Evolutionary conservation across 1,140 invertebrate species (phyloP).

Genomic region (Plectrocnemia conspersa): DNA sequence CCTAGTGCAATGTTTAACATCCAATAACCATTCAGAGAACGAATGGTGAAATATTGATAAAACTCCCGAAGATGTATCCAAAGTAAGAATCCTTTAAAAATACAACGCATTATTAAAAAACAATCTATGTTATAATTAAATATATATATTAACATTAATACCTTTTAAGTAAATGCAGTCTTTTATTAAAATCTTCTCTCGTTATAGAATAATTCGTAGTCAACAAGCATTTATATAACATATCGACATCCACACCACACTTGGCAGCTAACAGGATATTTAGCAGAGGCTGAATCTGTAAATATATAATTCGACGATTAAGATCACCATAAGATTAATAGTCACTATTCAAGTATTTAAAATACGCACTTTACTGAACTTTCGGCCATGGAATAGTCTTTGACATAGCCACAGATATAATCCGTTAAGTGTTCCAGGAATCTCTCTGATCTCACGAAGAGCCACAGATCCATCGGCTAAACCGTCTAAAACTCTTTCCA

Average conservation of each 20-base stretch:
- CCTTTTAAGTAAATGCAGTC: slow-evolving; percentile 73
- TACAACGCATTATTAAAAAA: neutral
- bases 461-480: slow-evolving; percentile 91
- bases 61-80: slow-evolving; percentile 54
- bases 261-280: slow-evolving; percentile 85
- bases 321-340: neutral
- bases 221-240: slow-evolving; percentile 76
- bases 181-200: slow-evolving; percentile 77
- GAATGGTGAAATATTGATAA: slow-evolving; percentile 83
- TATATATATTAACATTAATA: slow-evolving; percentile 45
- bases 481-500: slow-evolving; percentile 89
- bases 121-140: slow-evolving; percentile 9
- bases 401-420: slow-evolving; percentile 94
- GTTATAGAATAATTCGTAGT: slow-evolving; percentile 76
- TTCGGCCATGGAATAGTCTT: slow-evolving; percentile 81
- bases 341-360: slow-evolving; percentile 5
- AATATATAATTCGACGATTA: slow-evolving; percentile 7
- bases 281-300: slow-evolving; percentile 63
- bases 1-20: slow-evolving; percentile 94
- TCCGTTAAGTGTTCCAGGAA: slow-evolving; percentile 92
- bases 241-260: slow-evolving; percentile 73
- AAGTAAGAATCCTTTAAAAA: slow-evolving; percentile 48
- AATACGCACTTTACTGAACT: slow-evolving; percentile 72
- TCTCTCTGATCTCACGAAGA: slow-evolving; percentile 75
- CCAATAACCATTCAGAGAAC: slow-evolving; percentile 89